Base-by-base conservation (phyloP, 1,140 invertebrate genomes). In the Drosophila hydei region DNA sequence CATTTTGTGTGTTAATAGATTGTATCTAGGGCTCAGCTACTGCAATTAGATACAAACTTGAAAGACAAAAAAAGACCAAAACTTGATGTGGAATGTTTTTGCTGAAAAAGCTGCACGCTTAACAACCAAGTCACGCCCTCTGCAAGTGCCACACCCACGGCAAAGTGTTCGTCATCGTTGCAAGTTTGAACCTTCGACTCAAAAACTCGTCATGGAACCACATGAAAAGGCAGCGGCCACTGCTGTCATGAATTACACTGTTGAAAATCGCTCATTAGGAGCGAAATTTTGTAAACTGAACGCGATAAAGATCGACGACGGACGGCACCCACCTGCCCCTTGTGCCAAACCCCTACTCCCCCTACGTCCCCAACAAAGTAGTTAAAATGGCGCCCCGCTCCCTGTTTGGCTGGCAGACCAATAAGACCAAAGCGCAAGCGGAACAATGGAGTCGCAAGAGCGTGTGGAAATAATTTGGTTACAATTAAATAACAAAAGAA, bases 401-500 rank as follows among this genome's bases (percentile, higher is more conserved):
- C 30, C 30, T 33, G 11, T 3, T 11, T 12, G 30, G 30, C 9
- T 6, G 16, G n/a, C 21, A 11, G 42, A 7, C 11, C 59, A 42
- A 65, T 40, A 14, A n/a, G n/a, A 40, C 27, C 25, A 54, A 51
- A 27, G 19, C 19, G 14, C 38, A 42, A 42, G 11, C 5, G 30
- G 11, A 61, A 69, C 67, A 76, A 68, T 67, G 62, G 51, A 54
- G 51, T 19, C 14, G 61, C 43, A 50, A 65, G 72, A 89, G 85
- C 75, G 85, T 80, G 79, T 89, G 85, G 85, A 85, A 88, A 89
- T 85, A 89, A 89, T 89, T 89, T 89, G 85, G 80, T 89, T 81
- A 89, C 85, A 89, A 89, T 89, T 89, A 89, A 89, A 73, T 74
- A 88, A 89, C 85, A 89, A 89, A 89, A 89, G 85, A 89, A 89